Percentiles rank a stretch among this genome's conserved stretches.
Evolutionary conservation across 2,888 invertebrate genomes (phyloP).

Genomic region (Leucophora obtusa): DNA sequence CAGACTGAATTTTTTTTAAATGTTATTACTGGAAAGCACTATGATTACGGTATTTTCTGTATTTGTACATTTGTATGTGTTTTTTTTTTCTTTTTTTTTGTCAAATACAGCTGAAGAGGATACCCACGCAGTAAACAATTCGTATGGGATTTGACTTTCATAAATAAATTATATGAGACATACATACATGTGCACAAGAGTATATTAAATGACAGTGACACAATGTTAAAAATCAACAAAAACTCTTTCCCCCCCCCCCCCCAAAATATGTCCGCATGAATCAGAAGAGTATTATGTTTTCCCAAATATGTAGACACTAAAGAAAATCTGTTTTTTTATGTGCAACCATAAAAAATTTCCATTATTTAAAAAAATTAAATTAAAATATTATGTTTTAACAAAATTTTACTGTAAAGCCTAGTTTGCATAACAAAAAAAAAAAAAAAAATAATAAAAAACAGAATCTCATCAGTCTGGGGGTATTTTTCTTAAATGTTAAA

Average conservation of each 20-base stretch:
- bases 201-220: too few relatives aligned
- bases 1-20: slow-evolving; percentile 36
- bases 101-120: too few relatives aligned
- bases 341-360: background rate
- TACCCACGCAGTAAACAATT: slow-evolving; percentile 3
- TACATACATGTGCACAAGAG: too few relatives aligned
- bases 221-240: too few relatives aligned
- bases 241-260: too few relatives aligned
- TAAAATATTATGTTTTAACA: background rate
- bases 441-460: background rate
- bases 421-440: background rate
- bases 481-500: background rate
- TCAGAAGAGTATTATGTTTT: too few relatives aligned
- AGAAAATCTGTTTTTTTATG: too few relatives aligned
- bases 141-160: background rate
- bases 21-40: slow-evolving; percentile 44
- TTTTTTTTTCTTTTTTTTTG: slow-evolving; percentile 10
- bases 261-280: too few relatives aligned
- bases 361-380: background rate
- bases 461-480: background rate
- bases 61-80: too few relatives aligned
- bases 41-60: too few relatives aligned
- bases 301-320: too few relatives aligned
- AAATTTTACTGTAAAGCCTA: slow-evolving; percentile 3
- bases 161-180: too few relatives aligned